Conservation (phyloP, 2,888 invertebrate genomes). For the Eumerus sabulonum region DNA sequence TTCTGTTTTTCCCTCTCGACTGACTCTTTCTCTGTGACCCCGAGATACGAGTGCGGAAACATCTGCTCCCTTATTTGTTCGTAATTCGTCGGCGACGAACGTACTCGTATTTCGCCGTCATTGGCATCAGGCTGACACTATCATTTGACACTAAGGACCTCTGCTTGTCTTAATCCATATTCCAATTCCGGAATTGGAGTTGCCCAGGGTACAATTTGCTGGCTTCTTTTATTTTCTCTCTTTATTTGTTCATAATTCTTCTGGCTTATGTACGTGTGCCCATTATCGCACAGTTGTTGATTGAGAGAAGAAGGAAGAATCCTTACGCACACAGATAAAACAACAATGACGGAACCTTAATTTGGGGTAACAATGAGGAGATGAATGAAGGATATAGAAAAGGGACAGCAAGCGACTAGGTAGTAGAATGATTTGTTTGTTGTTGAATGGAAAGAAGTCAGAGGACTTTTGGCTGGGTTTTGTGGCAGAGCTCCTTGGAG, state of each 20-base stretch:
- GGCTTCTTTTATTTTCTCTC: constrained; percentile 48
- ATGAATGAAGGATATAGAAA: constrained; percentile 22
- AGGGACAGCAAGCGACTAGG: constrained; percentile 39
- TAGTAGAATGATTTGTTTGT: constrained; percentile 32
- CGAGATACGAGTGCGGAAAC: constrained; percentile 48
- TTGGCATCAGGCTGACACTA: constrained; percentile 68
- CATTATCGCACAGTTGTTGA: constrained; percentile 53
- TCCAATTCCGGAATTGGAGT: constrained; percentile 13
- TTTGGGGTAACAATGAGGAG: constrained; percentile 60
- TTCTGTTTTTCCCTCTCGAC: too few species aligned
- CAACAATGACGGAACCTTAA: constrained; percentile 63
- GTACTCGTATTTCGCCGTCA: constrained; percentile 38
- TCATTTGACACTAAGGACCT: constrained; percentile 68
- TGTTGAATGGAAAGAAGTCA: constrained; percentile 52
- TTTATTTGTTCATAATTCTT: constrained; percentile 6
- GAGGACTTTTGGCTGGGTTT: constrained; percentile 36
- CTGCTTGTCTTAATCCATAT: constrained; percentile 48
- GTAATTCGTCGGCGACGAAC: constrained; percentile 50
- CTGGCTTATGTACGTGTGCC: constrained; percentile 63
- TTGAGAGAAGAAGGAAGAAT: constrained; percentile 42
- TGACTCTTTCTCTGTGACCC: constrained; percentile 18
- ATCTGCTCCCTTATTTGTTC: constrained; percentile 61
- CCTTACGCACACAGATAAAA: constrained; percentile 59
- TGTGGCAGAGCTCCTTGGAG: constrained; percentile 55
- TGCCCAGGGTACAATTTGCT: constrained; percentile 57